These are phyloP conservation scores for Cyrtodaria siliqua DNA, from an alignment of 2,888 invertebrate genomes.

Conservation along the genomic window DNA sequence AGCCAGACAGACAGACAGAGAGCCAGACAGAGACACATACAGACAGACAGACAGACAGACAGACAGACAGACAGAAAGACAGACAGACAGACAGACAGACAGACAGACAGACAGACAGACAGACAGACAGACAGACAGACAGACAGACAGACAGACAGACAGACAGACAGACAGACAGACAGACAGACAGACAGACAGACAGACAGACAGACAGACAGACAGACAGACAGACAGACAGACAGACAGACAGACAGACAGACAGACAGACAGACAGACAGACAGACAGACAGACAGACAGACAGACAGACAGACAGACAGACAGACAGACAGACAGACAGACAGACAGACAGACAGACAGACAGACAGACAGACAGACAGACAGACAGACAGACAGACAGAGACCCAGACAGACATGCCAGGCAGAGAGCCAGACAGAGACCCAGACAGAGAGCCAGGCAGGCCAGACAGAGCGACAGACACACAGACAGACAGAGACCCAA, in stretches of 20 bases:
- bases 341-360: conserved; percentile 3
- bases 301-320: conserved; percentile 4
- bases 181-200: conserved; percentile 1
- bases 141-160: conserved; percentile 1
- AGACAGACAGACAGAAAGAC: too few species aligned
- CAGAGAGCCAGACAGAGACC: too few species aligned
- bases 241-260: conserved; percentile 4
- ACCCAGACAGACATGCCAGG: too few species aligned
- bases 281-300: conserved; percentile 4
- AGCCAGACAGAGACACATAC: too few species aligned
- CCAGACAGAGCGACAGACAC: too few species aligned
- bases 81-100: too few species aligned
- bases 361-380: not conserved
- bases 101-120: not conserved
- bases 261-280: conserved; percentile 4
- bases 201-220: conserved; percentile 4
- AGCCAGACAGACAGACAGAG: too few species aligned
- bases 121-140: conserved; percentile 1
- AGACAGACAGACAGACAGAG: too few species aligned
- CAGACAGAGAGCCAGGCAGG: too few species aligned
- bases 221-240: conserved; percentile 4
- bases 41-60: too few species aligned
- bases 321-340: conserved; percentile 1
- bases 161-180: conserved; percentile 1
- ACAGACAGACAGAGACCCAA: too few species aligned